Conservation (phyloP, 1,140 invertebrate species). For the Meloidogyne exigua region DNA sequence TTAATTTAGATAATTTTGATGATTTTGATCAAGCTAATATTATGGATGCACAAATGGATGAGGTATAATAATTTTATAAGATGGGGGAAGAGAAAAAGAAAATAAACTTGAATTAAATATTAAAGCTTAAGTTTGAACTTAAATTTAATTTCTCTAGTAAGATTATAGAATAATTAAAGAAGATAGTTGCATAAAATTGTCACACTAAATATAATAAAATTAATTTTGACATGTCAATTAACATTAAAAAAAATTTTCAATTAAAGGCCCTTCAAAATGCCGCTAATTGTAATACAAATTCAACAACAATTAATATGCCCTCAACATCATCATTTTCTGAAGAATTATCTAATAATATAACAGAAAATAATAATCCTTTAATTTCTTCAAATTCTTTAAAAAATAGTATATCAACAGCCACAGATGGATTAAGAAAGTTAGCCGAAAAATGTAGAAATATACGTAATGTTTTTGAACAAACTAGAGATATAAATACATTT, state of each 20-base stretch:
- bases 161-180: too few species aligned
- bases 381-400: neutral
- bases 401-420: neutral
- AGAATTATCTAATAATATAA: conserved; percentile 1
- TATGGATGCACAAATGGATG: conserved; percentile 15
- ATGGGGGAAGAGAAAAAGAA: too few species aligned
- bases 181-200: too few species aligned
- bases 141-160: too few species aligned
- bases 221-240: too few species aligned
- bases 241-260: too few species aligned
- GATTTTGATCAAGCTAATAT: conserved; percentile 23
- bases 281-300: neutral
- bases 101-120: neutral
- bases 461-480: neutral
- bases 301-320: too few species aligned
- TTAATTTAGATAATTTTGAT: conserved; percentile 22
- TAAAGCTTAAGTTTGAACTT: too few species aligned
- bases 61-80: too few species aligned
- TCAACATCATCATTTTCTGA: neutral
- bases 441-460: neutral
- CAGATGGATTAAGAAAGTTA: neutral
- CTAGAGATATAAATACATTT: neutral
- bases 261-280: neutral
- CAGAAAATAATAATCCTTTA: neutral
- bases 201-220: too few species aligned